phyloP scores from a whole-genome alignment of 2,888 invertebrate genomes.

The Troides oblongomaculatus region DNA sequence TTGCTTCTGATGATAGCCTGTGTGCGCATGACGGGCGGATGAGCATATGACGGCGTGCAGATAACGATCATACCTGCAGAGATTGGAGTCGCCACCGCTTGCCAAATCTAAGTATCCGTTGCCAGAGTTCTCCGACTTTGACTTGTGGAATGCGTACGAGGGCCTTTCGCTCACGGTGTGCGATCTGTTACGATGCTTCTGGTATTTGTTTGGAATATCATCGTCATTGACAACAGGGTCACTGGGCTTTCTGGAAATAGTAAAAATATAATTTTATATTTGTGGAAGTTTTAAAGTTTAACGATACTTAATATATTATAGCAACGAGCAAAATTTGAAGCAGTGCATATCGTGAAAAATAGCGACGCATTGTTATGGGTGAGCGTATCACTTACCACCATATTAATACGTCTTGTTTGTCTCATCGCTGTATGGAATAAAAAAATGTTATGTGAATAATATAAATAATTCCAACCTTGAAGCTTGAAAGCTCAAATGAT shows the following conservation, averaged over 20 bases:
- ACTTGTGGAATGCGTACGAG: slow-evolving; percentile 62
- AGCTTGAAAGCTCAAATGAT: slow-evolving; percentile 91
- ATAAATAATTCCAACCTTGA: slow-evolving; percentile 80
- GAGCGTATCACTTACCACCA: too few species aligned
- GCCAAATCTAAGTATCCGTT: slow-evolving; percentile 82
- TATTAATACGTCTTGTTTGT: too few species aligned
- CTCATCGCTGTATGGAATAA: not conserved
- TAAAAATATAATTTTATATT: not conserved
- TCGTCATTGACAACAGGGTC: slow-evolving; percentile 65
- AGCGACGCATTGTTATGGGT: too few species aligned
- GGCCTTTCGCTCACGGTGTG: slow-evolving; percentile 77
- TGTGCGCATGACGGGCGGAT: slow-evolving; percentile 70
- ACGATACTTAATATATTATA: too few species aligned
- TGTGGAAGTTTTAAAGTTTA: not conserved
- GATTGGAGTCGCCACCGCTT: slow-evolving; percentile 79
- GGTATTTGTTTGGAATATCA: slow-evolving; percentile 62
- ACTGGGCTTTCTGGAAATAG: slow-evolving; percentile 78
- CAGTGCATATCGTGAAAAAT: too few species aligned
- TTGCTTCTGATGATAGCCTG: slow-evolving; percentile 72
- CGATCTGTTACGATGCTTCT: slow-evolving; percentile 73
- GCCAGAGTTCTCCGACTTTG: slow-evolving; percentile 59
- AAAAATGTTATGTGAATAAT: not conserved
- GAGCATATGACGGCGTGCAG: slow-evolving; percentile 83
- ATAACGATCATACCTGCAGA: slow-evolving; percentile 81
- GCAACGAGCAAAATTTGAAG: too few species aligned